These are phyloP conservation scores for Vollenhovia emeryi DNA, from an alignment of 1,140 invertebrate species.

Conservation along the genomic window DNA sequence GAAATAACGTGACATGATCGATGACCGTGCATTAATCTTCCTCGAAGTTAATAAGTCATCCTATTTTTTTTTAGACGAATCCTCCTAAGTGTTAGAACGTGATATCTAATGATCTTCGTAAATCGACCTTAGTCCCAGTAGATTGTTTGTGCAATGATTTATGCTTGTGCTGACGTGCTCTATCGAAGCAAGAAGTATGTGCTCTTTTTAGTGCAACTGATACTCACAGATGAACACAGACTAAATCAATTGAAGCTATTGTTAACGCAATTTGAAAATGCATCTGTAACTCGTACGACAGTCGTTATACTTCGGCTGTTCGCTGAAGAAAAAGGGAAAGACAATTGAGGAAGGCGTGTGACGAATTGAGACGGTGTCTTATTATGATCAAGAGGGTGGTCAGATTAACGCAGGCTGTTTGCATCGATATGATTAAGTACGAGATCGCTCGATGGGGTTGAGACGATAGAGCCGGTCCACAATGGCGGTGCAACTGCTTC, in stretches of 20 bases:
- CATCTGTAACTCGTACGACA: not conserved
- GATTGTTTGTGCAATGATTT: slow-evolving; percentile 15
- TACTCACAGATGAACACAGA: slow-evolving; percentile 9
- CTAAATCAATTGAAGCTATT: not conserved
- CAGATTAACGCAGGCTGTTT: slow-evolving; percentile 64
- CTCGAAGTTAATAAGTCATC: slow-evolving; percentile 32
- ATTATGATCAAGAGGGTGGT: slow-evolving; percentile 10
- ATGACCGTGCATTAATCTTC: slow-evolving; percentile 38
- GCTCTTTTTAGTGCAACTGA: not conserved
- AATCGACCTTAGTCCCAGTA: slow-evolving; percentile 1
- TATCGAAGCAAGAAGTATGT: slow-evolving; percentile 15
- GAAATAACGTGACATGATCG: slow-evolving; percentile 36
- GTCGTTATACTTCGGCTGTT: not conserved
- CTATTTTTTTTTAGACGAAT: not conserved
- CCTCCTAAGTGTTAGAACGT: slow-evolving; percentile 3
- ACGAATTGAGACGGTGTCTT: slow-evolving; percentile 14
- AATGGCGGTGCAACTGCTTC: slow-evolving; percentile 62
- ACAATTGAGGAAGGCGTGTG: not conserved
- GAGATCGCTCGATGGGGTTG: slow-evolving; percentile 60
- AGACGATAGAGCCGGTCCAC: slow-evolving; percentile 59
- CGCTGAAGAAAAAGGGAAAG: slow-evolving; percentile 26
- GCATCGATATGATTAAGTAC: slow-evolving; percentile 63
- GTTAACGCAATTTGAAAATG: slow-evolving; percentile 24
- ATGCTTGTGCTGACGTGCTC: slow-evolving; percentile 27
- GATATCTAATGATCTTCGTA: not conserved